These are phyloP conservation scores for Caenorhabditis uteleia DNA, from an alignment of 2,888 invertebrate genomes.

Conservation along the genomic window DNA sequence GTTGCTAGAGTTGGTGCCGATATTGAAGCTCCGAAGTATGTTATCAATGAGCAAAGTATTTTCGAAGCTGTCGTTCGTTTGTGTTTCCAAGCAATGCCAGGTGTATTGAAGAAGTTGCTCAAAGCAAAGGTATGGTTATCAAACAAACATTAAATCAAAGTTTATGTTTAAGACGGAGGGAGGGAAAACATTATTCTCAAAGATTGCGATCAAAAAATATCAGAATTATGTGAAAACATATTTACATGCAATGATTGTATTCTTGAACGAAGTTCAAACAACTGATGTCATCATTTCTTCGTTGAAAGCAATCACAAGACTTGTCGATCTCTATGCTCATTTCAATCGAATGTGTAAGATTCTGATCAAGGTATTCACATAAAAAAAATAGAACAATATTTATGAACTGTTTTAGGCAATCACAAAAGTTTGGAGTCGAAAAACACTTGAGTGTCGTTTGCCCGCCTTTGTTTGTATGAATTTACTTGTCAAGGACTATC, in stretches of 20 bases:
- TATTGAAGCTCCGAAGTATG: slow-evolving; percentile 57
- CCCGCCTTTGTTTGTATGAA: slow-evolving; percentile 62
- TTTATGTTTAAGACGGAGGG: slow-evolving; percentile 6
- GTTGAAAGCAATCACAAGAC: slow-evolving; percentile 53
- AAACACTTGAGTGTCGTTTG: slow-evolving; percentile 57
- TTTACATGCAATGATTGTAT: slow-evolving; percentile 41
- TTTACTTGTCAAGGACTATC: slow-evolving; percentile 42
- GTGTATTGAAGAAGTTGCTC: slow-evolving; percentile 47
- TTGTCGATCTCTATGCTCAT: slow-evolving; percentile 55
- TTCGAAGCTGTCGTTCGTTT: slow-evolving; percentile 62
- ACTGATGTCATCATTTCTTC: slow-evolving; percentile 55
- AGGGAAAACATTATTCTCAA: slow-evolving; percentile 21
- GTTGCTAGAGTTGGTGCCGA: slow-evolving; percentile 61
- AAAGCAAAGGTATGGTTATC: slow-evolving; percentile 21
- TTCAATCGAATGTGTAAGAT: slow-evolving; percentile 51
- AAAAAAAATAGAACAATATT: slow-evolving; percentile 1
- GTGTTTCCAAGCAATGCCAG: slow-evolving; percentile 59
- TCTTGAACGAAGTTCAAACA: slow-evolving; percentile 59
- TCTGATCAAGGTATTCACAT: slow-evolving; percentile 56
- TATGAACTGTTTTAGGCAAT: slow-evolving; percentile 32
- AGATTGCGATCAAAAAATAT: slow-evolving; percentile 27
- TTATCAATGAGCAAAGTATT: slow-evolving; percentile 61
- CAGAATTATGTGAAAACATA: slow-evolving; percentile 25
- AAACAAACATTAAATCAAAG: not conserved
- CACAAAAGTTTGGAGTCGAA: slow-evolving; percentile 61